Evolutionary conservation across 2,113 vertebrate species (phyloP).

Genomic region (Siniperca chuatsi): DNA sequence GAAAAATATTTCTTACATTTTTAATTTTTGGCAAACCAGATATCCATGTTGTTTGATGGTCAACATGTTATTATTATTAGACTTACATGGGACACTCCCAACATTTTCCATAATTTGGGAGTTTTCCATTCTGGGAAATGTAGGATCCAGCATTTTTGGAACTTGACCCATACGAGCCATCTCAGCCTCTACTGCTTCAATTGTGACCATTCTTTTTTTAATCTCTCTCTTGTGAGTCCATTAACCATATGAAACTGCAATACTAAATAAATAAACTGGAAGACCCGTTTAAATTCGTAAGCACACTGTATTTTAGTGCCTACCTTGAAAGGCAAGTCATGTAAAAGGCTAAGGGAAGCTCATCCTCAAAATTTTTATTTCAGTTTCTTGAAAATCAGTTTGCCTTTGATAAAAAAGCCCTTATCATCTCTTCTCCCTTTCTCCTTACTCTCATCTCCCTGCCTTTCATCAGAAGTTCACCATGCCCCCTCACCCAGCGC

Average conservation of each 20-base stretch:
- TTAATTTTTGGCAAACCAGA: neutral
- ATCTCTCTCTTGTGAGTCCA: neutral
- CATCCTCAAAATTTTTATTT: neutral
- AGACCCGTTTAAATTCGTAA: neutral
- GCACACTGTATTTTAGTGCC: neutral
- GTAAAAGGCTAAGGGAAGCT: neutral
- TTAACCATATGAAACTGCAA: neutral
- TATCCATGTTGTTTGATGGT: neutral
- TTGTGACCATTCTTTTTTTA: neutral
- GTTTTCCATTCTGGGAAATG: neutral
- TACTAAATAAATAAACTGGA: neutral
- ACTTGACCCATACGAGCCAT: neutral
- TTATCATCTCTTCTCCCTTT: neutral
- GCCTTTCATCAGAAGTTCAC: conserved; percentile 6
- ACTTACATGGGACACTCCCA: neutral
- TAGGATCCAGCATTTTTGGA: neutral
- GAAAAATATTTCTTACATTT: too few species aligned
- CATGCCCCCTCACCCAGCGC: neutral
- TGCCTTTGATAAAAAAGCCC: neutral
- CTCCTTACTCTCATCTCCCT: neutral
- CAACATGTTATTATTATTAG: neutral
- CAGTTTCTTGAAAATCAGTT: neutral
- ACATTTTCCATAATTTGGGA: neutral
- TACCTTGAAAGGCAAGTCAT: neutral
- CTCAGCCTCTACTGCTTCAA: neutral